Evolutionary conservation across 2,113 vertebrate species (phyloP).

Genomic region (Nematolebias whitei): DNA sequence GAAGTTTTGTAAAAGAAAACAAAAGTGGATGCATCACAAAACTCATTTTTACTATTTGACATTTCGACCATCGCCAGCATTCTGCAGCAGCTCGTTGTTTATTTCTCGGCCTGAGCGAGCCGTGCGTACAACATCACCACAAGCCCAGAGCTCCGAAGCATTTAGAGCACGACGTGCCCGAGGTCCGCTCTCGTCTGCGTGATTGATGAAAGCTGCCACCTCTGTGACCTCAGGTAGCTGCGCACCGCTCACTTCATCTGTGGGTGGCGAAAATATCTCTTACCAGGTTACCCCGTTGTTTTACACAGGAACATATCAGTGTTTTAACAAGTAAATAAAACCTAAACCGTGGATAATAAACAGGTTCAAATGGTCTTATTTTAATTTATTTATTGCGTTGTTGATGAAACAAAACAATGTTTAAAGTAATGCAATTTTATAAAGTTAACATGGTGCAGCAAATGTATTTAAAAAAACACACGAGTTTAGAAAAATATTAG

Average conservation of each 20-base stretch:
- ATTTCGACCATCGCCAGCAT: constrained; percentile 8
- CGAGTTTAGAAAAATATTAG: too few relatives aligned
- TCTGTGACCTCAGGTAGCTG: constrained; percentile 21
- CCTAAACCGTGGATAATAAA: background rate
- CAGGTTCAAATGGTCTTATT: background rate
- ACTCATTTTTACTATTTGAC: constrained; percentile 15
- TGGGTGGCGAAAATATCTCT: background rate
- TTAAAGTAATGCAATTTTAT: too few relatives aligned
- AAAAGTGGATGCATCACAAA: constrained; percentile 2
- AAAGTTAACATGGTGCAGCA: too few relatives aligned
- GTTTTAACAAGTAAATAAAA: background rate
- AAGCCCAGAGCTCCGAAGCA: constrained; percentile 30
- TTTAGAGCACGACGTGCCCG: constrained; percentile 29
- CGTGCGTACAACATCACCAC: constrained; percentile 25
- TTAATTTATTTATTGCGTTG: too few relatives aligned
- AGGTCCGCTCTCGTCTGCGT: constrained; percentile 35
- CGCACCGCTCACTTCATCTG: constrained; percentile 26
- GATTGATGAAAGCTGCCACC: constrained; percentile 52
- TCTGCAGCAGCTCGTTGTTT: constrained; percentile 17
- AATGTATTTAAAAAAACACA: too few relatives aligned
- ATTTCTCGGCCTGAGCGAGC: constrained; percentile 18
- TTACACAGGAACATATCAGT: background rate
- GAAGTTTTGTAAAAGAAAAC: constrained; percentile 39
- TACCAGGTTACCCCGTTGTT: background rate
- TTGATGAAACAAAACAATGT: too few relatives aligned